These are phyloP conservation scores for Nebria ingens DNA, from an alignment of 1,140 invertebrate genomes.

Conservation along the genomic window DNA sequence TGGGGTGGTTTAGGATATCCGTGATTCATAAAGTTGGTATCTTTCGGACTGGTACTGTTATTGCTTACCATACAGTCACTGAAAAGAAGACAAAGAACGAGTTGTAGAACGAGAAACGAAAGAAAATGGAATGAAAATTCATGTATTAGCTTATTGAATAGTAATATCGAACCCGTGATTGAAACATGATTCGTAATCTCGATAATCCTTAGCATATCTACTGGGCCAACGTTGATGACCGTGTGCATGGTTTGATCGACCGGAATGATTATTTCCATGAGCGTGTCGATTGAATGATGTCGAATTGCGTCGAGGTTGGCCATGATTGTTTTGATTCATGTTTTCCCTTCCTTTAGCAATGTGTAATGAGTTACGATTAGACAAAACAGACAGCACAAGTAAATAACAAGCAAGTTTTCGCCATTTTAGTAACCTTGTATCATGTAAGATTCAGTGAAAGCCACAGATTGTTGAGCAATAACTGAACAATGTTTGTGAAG, in stretches of 20 bases:
- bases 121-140: neutral
- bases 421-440: constrained; percentile 25
- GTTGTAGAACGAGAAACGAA: too few species aligned
- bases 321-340: constrained; percentile 34
- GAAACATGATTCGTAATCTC: constrained; percentile 32
- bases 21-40: constrained; percentile 27
- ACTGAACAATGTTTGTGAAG: constrained; percentile 21
- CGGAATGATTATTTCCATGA: constrained; percentile 23
- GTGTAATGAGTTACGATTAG: constrained; percentile 13
- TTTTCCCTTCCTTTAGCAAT: constrained; percentile 1
- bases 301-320: constrained; percentile 31
- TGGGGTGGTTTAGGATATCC: constrained; percentile 31
- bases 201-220: constrained; percentile 32
- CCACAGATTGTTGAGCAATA: constrained; percentile 29
- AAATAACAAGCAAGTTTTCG: constrained; percentile 10
- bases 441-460: constrained; percentile 14
- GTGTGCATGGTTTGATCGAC: constrained; percentile 26
- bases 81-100: constrained; percentile 13
- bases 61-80: constrained; percentile 29
- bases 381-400: constrained; percentile 13
- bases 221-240: constrained; percentile 32
- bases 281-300: constrained; percentile 31
- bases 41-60: constrained; percentile 29
- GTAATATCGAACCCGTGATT: constrained; percentile 28
- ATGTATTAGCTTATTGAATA: constrained; percentile 7